Conservation (phyloP, 1,140 invertebrate genomes). For the silkworm (Bombyx mori) region DNA sequence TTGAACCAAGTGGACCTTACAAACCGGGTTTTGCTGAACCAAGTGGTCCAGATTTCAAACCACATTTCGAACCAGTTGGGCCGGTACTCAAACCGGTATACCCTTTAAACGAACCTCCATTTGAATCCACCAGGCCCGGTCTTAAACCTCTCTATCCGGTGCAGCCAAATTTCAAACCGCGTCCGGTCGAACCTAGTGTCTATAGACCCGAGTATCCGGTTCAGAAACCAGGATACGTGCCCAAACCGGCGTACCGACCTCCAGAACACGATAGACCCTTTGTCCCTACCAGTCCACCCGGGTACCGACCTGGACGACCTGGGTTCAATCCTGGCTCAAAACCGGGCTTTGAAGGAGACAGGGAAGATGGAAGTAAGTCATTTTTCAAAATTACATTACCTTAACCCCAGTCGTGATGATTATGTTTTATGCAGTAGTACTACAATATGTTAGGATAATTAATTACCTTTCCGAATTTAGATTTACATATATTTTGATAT, state of each 20-base stretch:
- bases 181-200: background rate
- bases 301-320: constrained; percentile 2
- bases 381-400: background rate
- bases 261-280: background rate
- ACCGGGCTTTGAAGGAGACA: constrained; percentile 22
- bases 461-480: too few species aligned
- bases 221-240: constrained; percentile 11
- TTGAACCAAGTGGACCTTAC: constrained; percentile 8
- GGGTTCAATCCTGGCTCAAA: constrained; percentile 6
- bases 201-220: constrained; percentile 2
- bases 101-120: constrained; percentile 3
- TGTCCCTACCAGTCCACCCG: background rate
- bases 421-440: background rate
- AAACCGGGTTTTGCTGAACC: constrained; percentile 4
- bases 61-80: constrained; percentile 1
- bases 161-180: too few species aligned
- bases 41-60: constrained; percentile 15
- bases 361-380: constrained; percentile 37
- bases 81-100: background rate
- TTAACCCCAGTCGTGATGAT: background rate
- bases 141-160: too few species aligned
- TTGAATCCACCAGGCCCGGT: constrained; percentile 9
- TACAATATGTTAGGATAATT: too few species aligned
- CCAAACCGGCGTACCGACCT: constrained; percentile 9
- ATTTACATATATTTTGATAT: too few species aligned